Evolutionary conservation across 2,113 vertebrate species (phyloP), one percentile per base, ranked within the genome.

Genomic region (Corythoichthys haematopterus): DNA sequence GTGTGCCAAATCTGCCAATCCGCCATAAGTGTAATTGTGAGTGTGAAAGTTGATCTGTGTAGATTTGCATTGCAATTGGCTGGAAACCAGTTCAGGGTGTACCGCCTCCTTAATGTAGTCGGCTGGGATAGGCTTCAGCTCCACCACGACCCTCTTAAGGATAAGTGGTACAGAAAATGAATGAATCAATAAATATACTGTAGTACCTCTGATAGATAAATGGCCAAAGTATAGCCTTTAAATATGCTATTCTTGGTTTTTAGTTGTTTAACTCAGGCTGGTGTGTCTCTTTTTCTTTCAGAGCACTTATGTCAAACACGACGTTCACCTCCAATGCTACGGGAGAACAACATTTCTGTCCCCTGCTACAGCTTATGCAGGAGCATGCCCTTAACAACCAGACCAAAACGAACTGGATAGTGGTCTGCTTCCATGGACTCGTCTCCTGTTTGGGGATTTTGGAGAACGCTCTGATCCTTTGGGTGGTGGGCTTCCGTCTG

Each of bases 381-480:
- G 3, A 65, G 3, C 57, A 80, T 55, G 57, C 20, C 38, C 7
- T 65, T 3, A 81, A 82, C 73, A 88, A 76, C 47, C 68, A 76
- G 74, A 78, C 45, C 0, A 3, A 53, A 5, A 76, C 35, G 33
- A 88, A 92, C 71, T 16, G 86, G 45, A 74, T 4, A 0, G 78
- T 92, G 0, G 89, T 93, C 65, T 53, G 69, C 56, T n/a, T 94
- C 65, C 92, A 88, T 0, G 89, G 89, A 13, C 47, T 93, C 72
- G 78, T 91, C 1, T 90, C 89, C 4, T 65, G 86, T 64, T 65
- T 98, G 3, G 95, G 96, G 9, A 86, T 95, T 66, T 68, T 97
- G 75, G 96, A 96, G 55, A 98, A 98, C 0, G 92, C 93, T 13
- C 79, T 98, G 0, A 92, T 98, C 64, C 92, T 98, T 0, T 84